Base-by-base conservation (phyloP, 2,113 vertebrate species). In the Calonectris borealis region DNA sequence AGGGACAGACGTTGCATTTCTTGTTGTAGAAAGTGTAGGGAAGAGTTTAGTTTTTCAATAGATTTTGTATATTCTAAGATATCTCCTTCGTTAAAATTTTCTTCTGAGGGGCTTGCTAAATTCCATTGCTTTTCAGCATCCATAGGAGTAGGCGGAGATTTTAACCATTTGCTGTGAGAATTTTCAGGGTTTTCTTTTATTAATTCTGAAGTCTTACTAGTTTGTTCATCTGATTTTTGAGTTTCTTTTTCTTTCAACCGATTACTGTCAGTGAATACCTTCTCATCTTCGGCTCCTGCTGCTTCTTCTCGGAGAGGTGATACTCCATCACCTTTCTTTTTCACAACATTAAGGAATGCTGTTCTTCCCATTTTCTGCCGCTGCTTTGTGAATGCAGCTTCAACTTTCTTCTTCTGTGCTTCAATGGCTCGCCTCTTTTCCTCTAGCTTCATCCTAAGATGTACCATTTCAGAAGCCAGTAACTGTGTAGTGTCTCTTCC, bases 331-430 rank as follows among this genome's bases (percentile, higher is more conserved):
- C 98, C 98, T 96, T 99, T 99, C 97, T 99, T 99, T 92, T 99
- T 99, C 31, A 99, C 99, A 31, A 99, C 99, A 5, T 98, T 99
- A 46, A 99, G 99, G 97, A 99, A 99, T 1, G 99, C 99, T 0
- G 99, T 99, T 94, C 99, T 99, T 54, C 99, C 99, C 99, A 99
- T 99, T 97, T 99, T 99, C 97, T 99, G 99, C 51, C 99, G 98
- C 88, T 99, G 99, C 58, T 98, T 98, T 0, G 99, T 99, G 90
- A 99, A 99, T 4, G 99, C 99, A 11, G 99, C 99, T 94, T 99
- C 99, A 89, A 99, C 99, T 95, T 99, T 99, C 97, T 99, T 99
- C 95, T 99, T 99, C 97, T 99, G 99, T 32, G 99, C 99, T 97
- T 99, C 99, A 31, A 99, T 99, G 20, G 99, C 99, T 88, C 99